Base-by-base conservation (phyloP, 1,140 invertebrate species). In the Idris sp. region DNA sequence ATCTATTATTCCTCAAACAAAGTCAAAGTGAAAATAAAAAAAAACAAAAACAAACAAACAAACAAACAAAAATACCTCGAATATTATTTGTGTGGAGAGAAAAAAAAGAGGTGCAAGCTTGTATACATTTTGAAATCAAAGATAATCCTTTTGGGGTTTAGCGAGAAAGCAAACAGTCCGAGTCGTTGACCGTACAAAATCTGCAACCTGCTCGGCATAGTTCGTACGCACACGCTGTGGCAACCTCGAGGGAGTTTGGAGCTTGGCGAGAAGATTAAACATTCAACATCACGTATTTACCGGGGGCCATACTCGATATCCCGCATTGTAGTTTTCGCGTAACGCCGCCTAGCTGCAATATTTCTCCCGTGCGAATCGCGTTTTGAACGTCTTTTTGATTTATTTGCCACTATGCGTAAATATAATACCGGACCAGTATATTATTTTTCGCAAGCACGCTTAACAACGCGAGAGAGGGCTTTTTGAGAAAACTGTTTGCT, bases 221-320 rank as follows among this genome's bases (percentile, higher is more conserved):
- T 15, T 56, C 51, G 69, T 44, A 43, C 65, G 64, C 64, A 75
- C 69, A 38, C 56, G 62, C 26, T 64, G 69, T 36, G 65, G 40
- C 58, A 72, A 77, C 73, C 76, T 77, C 76, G 64, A 41, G 74
- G 72, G 72, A 75, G 54, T 78, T 76, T 35, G 74, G n/a, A 46
- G 69, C 74, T 78, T 76, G 59, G 68, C 67, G 71, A 74, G 76
- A 46, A 82, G 80, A 82, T 83, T 83, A 83, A 83, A 80, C 78
- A 78, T 79, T 76, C 46, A 77, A 69, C 68, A 77, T 83, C 78
- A 79, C 76, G 78, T 78, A 79, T 82, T 81, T 81, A 79, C 79
- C 79, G 38, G 74, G 48, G 78, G 77, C 79, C 67, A 74, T 77
- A 76, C 68, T 49, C 77, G 72, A 80, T 80, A 80, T 79, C 74